Percentiles rank a stretch among this genome's conserved stretches.
These are phyloP conservation scores for Cyprinus carpio DNA, from an alignment of 2,113 vertebrate genomes.

Conservation along the genomic window DNA sequence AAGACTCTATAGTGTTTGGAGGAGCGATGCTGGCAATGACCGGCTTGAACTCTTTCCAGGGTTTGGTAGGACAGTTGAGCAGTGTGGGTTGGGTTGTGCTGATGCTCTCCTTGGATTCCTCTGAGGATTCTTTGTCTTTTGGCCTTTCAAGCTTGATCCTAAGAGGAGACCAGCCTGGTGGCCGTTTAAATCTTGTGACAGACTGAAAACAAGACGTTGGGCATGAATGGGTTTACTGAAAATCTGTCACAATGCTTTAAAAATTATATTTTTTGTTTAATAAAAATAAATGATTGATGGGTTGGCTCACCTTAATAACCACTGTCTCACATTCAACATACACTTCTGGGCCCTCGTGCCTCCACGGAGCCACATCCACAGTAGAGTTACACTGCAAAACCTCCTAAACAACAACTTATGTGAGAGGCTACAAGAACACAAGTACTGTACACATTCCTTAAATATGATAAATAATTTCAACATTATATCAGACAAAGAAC, in stretches of 20 bases:
- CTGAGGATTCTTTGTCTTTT: constrained; percentile 63
- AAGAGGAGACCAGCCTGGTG: constrained; percentile 76
- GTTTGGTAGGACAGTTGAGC: constrained; percentile 83
- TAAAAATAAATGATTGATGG: neutral
- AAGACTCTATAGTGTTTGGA: constrained; percentile 1
- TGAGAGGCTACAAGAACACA: neutral
- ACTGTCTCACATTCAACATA: constrained; percentile 69
- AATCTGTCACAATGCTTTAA: neutral
- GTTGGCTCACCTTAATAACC: constrained; percentile 59
- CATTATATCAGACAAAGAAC: neutral
- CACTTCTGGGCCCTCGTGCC: constrained; percentile 62
- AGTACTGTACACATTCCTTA: neutral
- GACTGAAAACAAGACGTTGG: constrained; percentile 28
- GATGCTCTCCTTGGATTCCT: constrained; percentile 69
- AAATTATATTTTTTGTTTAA: neutral
- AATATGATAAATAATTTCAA: neutral
- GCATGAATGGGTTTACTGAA: neutral
- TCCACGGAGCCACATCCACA: constrained; percentile 76
- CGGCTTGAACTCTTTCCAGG: constrained; percentile 78
- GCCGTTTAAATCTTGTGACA: constrained; percentile 58
- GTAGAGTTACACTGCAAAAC: constrained; percentile 73
- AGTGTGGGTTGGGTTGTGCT: neutral
- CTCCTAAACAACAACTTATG: constrained; percentile 67
- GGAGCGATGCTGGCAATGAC: neutral
- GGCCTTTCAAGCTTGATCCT: constrained; percentile 34